Evolutionary conservation across 2,797 vertebrate genomes (phyloP), one percentile per base, ranked within the genome.

Genomic region (Capromys pilorides): DNA sequence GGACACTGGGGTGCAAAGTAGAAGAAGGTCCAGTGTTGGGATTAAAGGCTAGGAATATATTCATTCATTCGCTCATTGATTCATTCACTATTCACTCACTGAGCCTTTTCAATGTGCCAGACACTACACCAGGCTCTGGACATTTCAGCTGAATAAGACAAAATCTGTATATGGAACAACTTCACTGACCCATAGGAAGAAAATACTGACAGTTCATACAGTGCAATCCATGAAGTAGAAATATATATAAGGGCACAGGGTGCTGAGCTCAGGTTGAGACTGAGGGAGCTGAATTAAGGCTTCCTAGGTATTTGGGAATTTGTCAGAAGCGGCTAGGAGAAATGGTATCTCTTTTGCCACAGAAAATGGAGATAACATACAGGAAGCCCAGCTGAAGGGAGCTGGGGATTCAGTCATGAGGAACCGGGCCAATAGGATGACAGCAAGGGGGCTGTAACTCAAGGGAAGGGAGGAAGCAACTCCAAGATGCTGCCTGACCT

Each of bases 321-420:
- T 95, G 67, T 81, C 49, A 94, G 69, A 92, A 92, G 59, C 18
- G 11, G 11, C 22, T 61, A 92, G 73, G 64, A 94, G 88, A 86
- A 45, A 61, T 31, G 11, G 41, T 41, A 18, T 90, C 59, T 84
- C 59, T 92, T 95, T 95, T 87, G 71, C 12, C n/a, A 31, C 13
- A 73, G 61, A 26, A 86, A 81, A 82, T 88, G 45, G 45, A 39
- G 61, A 16, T 88, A 51, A 95, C 85, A 36, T 51, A 69, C 11
- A 77, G 62, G 77, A 81, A 67, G 64, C 21, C 59, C 21, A 81
- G 51, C 33, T n/a, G 85, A 83, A 85, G 88, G 31, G 51, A 80
- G 49, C 67, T 26, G 45, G n/a, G 26, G 16, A 45, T 81, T 71
- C 28, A 67, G 36, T 66, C 49, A 6, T 4, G 31, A 94, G 61